phyloP scores from a whole-genome alignment of 2,113 vertebrate genomes.

The Piaya cayana region DNA sequence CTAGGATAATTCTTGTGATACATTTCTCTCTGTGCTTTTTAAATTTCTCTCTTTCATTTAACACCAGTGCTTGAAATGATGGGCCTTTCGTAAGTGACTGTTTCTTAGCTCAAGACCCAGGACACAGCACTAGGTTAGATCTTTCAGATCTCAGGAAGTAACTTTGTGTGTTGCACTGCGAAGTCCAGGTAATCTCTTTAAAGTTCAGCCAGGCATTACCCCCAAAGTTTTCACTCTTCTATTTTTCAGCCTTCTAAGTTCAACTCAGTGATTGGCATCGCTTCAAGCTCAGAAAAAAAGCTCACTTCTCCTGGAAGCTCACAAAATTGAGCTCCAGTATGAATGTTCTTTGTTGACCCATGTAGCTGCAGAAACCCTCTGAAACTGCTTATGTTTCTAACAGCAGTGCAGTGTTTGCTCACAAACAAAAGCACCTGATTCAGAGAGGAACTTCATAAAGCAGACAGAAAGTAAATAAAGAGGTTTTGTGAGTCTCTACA shows the following conservation, averaged over 20 bases:
- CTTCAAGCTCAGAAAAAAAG: not conserved
- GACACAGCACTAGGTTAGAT: not conserved
- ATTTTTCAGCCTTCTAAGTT: not conserved
- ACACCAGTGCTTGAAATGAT: not conserved
- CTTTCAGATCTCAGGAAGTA: not conserved
- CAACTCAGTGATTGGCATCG: not conserved
- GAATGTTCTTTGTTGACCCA: not conserved
- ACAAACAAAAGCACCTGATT: not conserved
- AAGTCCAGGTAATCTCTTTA: not conserved
- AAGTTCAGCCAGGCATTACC: not conserved
- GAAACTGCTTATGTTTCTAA: not conserved
- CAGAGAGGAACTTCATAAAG: not conserved
- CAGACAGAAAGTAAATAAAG: not conserved
- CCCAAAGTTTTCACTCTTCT: not conserved
- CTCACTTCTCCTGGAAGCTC: not conserved
- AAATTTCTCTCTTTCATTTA: not conserved
- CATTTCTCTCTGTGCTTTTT: not conserved
- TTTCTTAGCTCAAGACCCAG: not conserved
- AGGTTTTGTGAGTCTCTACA: not conserved
- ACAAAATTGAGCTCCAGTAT: not conserved
- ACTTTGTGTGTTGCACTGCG: rapidly evolving
- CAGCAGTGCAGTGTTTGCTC: not conserved
- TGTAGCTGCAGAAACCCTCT: not conserved
- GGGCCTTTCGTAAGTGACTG: not conserved
- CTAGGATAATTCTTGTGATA: not conserved